These are phyloP conservation scores for Orthonevra nobilis DNA, from an alignment of 2,888 invertebrate genomes.

Conservation along the genomic window DNA sequence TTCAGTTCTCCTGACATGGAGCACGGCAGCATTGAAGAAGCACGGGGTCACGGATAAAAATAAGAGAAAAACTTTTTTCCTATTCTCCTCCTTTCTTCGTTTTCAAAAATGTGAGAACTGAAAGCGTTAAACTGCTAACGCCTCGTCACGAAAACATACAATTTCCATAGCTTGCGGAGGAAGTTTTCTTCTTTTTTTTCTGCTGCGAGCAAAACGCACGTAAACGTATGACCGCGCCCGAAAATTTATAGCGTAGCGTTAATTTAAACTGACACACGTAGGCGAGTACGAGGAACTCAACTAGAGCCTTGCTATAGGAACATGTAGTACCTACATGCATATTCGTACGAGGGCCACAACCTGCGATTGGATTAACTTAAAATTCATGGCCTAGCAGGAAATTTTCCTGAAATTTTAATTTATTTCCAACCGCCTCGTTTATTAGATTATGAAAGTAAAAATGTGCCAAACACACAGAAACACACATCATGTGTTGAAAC, in stretches of 20 bases:
- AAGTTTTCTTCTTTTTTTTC: too few relatives aligned
- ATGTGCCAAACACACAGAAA: constrained; percentile 21
- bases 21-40: too few relatives aligned
- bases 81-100: constrained; percentile 37
- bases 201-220: constrained; percentile 45
- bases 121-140: constrained; percentile 60
- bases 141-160: constrained; percentile 34
- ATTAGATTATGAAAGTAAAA: constrained; percentile 66
- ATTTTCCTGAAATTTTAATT: constrained; percentile 66
- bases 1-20: constrained; percentile 26
- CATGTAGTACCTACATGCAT: constrained; percentile 8
- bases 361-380: constrained; percentile 70
- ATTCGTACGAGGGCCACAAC: constrained; percentile 28
- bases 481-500: constrained; percentile 15
- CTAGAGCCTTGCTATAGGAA: constrained; percentile 9
- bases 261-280: constrained; percentile 67
- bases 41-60: constrained; percentile 16
- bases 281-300: constrained; percentile 21
- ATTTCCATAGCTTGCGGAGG: too few relatives aligned
- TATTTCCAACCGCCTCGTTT: constrained; percentile 67
- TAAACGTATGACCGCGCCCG: constrained; percentile 58
- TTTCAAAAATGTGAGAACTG: constrained; percentile 46
- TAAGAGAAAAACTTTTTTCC: constrained; percentile 11
- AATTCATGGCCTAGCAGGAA: constrained; percentile 66
- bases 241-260: constrained; percentile 66